Base-by-base conservation (phyloP, 1,140 invertebrate species). In the Aleiodes sp. region DNA sequence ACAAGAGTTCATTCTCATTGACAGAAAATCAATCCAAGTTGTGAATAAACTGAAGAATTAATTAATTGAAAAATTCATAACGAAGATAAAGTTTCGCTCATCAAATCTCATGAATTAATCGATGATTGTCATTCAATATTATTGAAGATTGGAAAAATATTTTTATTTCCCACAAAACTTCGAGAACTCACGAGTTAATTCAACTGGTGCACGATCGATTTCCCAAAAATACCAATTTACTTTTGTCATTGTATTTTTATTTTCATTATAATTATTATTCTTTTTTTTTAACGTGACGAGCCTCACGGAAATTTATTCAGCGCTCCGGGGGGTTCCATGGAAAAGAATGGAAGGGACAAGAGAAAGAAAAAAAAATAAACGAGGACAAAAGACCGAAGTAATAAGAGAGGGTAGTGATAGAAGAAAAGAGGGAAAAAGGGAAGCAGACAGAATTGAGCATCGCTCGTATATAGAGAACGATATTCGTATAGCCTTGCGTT, bases 341-440 rank as follows among this genome's bases (percentile, higher is more conserved):
- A 41, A 71, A 62, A 71, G 37, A 35, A 10, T 41, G 56, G 31
- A 57, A 67, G 21, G 61, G 57, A 41, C 35, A 60, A 26, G 31
- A 33, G 28, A 46, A 56, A 52, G 62, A 33, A 43, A 59, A 65
- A 65, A 26, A 12, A 28, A 19, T 9, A 57, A 41, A 65, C 29
- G 66, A 46, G 29, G 61, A n/a, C 41, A 46, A 41, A 60, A 62
- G 33, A 21, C 33, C 3, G 3, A 2, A 41, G 62, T 26, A 43
- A 10, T 26, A 19, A n/a, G 39, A n/a, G 46, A 21, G 21, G 46
- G 26, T 52, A 21, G 46, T 52, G 46, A 52, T 19, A 24, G 46
- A 21, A 12, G 29, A 57, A 28, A 4, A 52, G 1, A 26, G 26
- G 8, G 26, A 52, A 19, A 52, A 52, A 52, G 6, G 10, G 21